phyloP scores from a whole-genome alignment of 2,888 invertebrate species.

The Himalopsyche japonica region DNA sequence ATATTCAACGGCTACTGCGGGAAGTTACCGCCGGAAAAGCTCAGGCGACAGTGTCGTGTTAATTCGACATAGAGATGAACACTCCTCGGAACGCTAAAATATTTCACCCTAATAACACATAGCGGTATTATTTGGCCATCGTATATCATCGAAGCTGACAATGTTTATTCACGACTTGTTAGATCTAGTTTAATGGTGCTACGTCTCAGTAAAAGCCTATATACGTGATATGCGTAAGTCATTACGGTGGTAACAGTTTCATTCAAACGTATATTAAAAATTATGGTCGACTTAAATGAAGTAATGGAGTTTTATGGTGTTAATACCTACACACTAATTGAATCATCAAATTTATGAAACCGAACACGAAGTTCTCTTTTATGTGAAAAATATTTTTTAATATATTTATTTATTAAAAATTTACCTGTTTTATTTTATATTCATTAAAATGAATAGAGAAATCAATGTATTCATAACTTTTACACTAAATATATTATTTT shows the following conservation, averaged over 20 bases:
- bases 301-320: background rate
- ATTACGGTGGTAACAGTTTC: background rate
- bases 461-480: no score
- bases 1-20: background rate
- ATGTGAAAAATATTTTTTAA: no score
- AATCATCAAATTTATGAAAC: background rate
- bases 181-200: conserved; percentile 20
- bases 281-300: no score
- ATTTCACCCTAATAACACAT: conserved; percentile 33
- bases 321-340: background rate
- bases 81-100: background rate
- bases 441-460: no score
- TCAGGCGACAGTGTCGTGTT: conserved; percentile 8
- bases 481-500: no score
- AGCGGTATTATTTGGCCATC: conserved; percentile 24
- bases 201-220: conserved; percentile 5
- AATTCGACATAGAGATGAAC: background rate
- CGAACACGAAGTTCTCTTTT: no score
- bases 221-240: background rate
- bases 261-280: background rate
- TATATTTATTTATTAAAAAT: no score
- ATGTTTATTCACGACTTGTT: conserved; percentile 37
- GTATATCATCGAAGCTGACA: conserved; percentile 6
- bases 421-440: no score
- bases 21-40: conserved; percentile 16